phyloP scores from a whole-genome alignment of 2,113 vertebrate species.

The Phycodurus eques region DNA sequence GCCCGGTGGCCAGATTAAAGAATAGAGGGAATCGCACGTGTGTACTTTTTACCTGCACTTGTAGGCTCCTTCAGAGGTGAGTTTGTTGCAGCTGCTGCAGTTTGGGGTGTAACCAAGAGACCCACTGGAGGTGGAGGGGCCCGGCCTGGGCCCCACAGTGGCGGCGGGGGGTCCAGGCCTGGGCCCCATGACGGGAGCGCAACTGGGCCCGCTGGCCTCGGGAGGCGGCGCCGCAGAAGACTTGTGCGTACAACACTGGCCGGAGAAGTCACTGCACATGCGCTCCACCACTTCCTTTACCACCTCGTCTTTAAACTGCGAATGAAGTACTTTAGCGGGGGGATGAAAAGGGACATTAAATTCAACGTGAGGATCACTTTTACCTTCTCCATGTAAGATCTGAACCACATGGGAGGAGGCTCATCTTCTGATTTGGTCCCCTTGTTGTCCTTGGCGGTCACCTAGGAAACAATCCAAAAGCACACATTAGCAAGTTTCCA shows the following conservation, averaged over 20 bases:
- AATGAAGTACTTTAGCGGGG: too few relatives aligned
- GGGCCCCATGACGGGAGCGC: conserved; percentile 26
- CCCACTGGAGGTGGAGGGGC: conserved; percentile 46
- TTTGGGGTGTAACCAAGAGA: conserved; percentile 78
- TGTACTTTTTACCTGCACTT: conserved; percentile 84
- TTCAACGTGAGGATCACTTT: neutral
- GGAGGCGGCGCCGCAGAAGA: conserved; percentile 58
- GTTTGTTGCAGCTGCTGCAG: conserved; percentile 86
- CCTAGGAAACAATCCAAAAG: conserved; percentile 42
- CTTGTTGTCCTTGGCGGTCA: conserved; percentile 69
- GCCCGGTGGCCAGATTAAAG: too few relatives aligned
- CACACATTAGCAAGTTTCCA: neutral
- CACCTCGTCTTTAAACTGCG: conserved; percentile 92
- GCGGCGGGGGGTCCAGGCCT: neutral
- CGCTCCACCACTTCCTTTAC: conserved; percentile 93
- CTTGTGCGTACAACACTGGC: conserved; percentile 81
- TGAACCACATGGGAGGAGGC: conserved; percentile 91
- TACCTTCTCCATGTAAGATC: conserved; percentile 86
- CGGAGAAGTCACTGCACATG: conserved; percentile 87
- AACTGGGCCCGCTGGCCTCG: conserved; percentile 50
- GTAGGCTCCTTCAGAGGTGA: conserved; percentile 88
- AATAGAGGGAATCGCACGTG: too few relatives aligned
- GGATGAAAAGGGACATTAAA: neutral
- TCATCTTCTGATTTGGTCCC: conserved; percentile 74
- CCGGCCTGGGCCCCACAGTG: conserved; percentile 35